Evolutionary conservation across 2,113 vertebrate genomes (phyloP), one percentile per base, ranked within the genome.

Genomic region (Sialia sialis): DNA sequence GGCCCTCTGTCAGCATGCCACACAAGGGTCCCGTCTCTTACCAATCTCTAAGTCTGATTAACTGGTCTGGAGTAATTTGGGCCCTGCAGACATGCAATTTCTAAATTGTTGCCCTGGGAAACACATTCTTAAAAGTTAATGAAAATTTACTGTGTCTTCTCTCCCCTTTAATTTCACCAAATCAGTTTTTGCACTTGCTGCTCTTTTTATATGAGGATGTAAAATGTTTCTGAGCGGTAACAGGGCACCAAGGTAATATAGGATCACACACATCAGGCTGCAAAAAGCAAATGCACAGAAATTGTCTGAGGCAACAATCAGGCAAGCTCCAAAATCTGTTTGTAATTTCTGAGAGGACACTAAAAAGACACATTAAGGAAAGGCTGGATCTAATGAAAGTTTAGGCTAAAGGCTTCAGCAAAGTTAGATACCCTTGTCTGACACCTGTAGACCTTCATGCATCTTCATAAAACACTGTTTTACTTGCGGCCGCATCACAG

Each of bases 201-300:
- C 32, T 32, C 6, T 81, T 54, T 84, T 84, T 52, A 18, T 34
- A 56, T 7, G 32, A 78, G 39, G 62, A 81, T 63, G 56, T 87
- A 39, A 87, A 87, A 70, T n/a, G 49, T 54, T 95, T 84, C 77
- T 91, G 69, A 79, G n/a, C 68, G 66, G 23, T 76, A 78, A 79
- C 5, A 66, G 80, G 67, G 78, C 59, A 83, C 43, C 44, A 55
- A 39, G 39, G 41, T 59, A 87, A 80, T 39, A 56, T 0, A 69
- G 38, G 63, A 62, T 76, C 74, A 87, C 27, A 62, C 18, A 32
- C 4, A 46, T 16, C 46, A 91, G 84, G 67, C 67, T 86, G 55
- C 59, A 94, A 75, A 96, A 94, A 89, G 34, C 81, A 95, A 88
- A 95, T 23, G 32, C 59, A 56, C 51, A 74, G 63, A 48, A 93